These are phyloP conservation scores for Acleris cristana DNA, from an alignment of 2,888 invertebrate genomes.

Conservation along the genomic window DNA sequence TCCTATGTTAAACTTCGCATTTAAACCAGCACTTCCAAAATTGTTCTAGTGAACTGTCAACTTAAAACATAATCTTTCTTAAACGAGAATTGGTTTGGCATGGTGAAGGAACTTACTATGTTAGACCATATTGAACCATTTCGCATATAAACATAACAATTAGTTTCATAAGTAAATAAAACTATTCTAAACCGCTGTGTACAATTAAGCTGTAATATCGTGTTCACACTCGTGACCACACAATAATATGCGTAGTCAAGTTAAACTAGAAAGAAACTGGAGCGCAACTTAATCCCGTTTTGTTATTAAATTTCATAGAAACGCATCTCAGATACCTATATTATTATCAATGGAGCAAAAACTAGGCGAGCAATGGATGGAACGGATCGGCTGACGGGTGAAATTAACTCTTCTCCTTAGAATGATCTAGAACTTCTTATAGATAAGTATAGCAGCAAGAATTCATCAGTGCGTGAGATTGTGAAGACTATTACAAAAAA, in stretches of 20 bases:
- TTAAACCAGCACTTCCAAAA: too few species aligned
- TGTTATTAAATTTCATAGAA: constrained; percentile 48
- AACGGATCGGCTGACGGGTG: constrained; percentile 39
- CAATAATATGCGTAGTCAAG: constrained; percentile 15
- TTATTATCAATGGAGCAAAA: constrained; percentile 42
- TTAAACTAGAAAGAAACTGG: constrained; percentile 43
- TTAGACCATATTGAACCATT: too few species aligned
- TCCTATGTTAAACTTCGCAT: too few species aligned
- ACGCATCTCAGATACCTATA: constrained; percentile 38
- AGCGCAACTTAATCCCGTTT: constrained; percentile 50
- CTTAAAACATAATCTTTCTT: too few species aligned
- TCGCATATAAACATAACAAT: too few species aligned
- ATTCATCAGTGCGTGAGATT: neutral
- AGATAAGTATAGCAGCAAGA: neutral
- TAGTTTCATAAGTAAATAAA: too few species aligned
- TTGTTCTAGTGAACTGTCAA: too few species aligned
- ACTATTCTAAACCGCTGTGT: too few species aligned
- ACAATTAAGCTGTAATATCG: neutral
- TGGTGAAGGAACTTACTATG: too few species aligned
- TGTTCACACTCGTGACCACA: constrained; percentile 1
- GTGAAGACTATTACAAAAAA: too few species aligned
- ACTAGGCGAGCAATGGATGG: constrained; percentile 36
- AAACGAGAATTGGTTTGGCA: too few species aligned
- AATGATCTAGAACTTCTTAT: neutral
- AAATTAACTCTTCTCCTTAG: constrained; percentile 15